These are phyloP conservation scores for Tanypteryx hageni DNA, from an alignment of 2,888 invertebrate species.

Conservation along the genomic window DNA sequence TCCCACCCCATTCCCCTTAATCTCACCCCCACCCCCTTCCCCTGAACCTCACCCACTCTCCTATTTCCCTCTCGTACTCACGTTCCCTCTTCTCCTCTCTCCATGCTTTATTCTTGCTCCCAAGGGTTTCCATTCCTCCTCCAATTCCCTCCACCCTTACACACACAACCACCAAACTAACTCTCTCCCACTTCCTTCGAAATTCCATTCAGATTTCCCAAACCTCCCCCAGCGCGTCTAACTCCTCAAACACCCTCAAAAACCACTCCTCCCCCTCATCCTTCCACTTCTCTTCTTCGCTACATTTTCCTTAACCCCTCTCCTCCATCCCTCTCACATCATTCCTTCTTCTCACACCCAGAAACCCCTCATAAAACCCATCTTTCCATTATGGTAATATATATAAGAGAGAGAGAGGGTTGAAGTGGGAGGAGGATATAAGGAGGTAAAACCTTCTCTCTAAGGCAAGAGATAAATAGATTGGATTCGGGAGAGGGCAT, in stretches of 20 bases:
- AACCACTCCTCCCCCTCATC: background rate
- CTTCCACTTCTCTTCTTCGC: background rate
- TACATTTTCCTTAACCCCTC: background rate
- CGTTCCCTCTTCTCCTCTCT: background rate
- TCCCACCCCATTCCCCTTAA: background rate
- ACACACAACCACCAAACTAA: background rate
- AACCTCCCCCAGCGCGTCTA: conserved; percentile 3
- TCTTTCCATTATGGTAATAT: conserved; percentile 31
- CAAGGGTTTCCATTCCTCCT: background rate
- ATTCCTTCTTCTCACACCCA: background rate
- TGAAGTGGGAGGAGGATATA: background rate
- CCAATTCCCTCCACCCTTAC: background rate
- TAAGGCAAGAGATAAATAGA: conserved; percentile 32
- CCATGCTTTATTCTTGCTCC: background rate
- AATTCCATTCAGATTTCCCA: conserved; percentile 54
- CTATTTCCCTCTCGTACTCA: too few relatives aligned
- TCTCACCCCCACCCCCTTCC: background rate
- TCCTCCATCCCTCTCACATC: background rate
- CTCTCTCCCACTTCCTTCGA: conserved; percentile 1
- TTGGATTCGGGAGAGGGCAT: conserved; percentile 14
- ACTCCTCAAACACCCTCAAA: conserved; percentile 42
- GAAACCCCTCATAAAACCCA: background rate
- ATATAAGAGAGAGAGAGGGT: background rate
- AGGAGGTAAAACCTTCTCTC: background rate
- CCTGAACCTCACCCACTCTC: too few relatives aligned